Conservation (phyloP, 2,888 invertebrate genomes). For the Stenchaetothrips biformis region DNA sequence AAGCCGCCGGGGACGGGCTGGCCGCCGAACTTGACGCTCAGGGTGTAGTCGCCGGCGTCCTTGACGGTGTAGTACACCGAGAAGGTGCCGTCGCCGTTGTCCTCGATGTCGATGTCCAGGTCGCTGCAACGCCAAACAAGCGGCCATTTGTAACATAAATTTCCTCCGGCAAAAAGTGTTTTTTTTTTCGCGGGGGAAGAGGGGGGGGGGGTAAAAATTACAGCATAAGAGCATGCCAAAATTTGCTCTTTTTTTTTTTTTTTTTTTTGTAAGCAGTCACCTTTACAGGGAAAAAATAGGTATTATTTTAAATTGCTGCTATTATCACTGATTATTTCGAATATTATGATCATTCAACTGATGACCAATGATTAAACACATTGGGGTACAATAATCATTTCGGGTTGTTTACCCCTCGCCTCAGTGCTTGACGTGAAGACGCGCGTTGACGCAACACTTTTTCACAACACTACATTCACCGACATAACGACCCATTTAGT, state of each 20-base stretch:
- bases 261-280: not conserved
- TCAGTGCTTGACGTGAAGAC: too few species aligned
- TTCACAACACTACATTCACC: too few species aligned
- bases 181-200: conserved; percentile 24
- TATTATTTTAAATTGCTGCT: too few species aligned
- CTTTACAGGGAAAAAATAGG: not conserved
- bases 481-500: too few species aligned
- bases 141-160: conserved; percentile 29
- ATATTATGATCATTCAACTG: too few species aligned
- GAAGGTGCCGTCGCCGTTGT: conserved; percentile 80
- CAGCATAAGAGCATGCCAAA: not conserved
- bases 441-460: too few species aligned
- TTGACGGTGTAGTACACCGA: conserved; percentile 69
- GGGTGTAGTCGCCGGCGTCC: conserved; percentile 76
- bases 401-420: too few species aligned
- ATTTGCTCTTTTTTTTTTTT: not conserved
- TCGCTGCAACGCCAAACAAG: conserved; percentile 50
- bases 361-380: too few species aligned
- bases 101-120: conserved; percentile 75
- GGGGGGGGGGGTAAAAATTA: too few species aligned
- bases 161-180: conserved; percentile 24
- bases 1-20: conserved; percentile 72
- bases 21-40: conserved; percentile 82
- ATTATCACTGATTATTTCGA: too few species aligned
- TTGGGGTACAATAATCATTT: too few species aligned